phyloP scores from a whole-genome alignment of 2,113 vertebrate species.

The Anolis sagrei region DNA sequence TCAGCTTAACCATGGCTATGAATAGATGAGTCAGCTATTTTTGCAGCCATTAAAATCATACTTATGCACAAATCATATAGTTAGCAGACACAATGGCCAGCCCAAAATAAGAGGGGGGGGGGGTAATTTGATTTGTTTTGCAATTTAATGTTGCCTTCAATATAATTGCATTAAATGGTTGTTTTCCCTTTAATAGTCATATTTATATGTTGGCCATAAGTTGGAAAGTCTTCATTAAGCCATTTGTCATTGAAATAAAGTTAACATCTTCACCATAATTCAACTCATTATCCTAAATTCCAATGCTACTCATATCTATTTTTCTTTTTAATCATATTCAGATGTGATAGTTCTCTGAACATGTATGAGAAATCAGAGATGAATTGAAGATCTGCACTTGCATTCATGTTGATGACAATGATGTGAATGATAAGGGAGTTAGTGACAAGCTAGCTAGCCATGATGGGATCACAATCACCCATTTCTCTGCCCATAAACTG shows the following conservation, averaged over 20 bases:
- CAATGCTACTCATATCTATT: neutral
- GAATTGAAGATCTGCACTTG: neutral
- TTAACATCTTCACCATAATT: neutral
- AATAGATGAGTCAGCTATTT: too few relatives aligned
- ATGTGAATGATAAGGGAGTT: neutral
- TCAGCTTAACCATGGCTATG: too few relatives aligned
- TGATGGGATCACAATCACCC: neutral
- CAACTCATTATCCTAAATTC: constrained; percentile 31
- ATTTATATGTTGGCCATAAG: constrained; percentile 18
- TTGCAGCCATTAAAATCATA: too few relatives aligned
- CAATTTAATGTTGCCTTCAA: neutral
- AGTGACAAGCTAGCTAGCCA: neutral
- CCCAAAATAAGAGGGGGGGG: neutral
- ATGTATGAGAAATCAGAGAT: neutral
- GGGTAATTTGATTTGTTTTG: constrained; percentile 42
- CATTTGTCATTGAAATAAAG: constrained; percentile 27
- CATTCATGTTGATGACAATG: neutral
- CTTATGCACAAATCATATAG: constrained; percentile 3
- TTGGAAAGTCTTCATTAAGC: neutral
- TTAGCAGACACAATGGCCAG: constrained; percentile 42
- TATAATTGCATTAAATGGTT: constrained; percentile 38
- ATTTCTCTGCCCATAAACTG: neutral
- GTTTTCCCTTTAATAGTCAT: neutral
- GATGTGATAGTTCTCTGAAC: neutral
- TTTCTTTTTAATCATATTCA: neutral